A percentile compares a stretch with the other conserved stretches of the same genome.
phyloP scores from a whole-genome alignment of 2,113 vertebrate genomes.

The Archilochus colubris region DNA sequence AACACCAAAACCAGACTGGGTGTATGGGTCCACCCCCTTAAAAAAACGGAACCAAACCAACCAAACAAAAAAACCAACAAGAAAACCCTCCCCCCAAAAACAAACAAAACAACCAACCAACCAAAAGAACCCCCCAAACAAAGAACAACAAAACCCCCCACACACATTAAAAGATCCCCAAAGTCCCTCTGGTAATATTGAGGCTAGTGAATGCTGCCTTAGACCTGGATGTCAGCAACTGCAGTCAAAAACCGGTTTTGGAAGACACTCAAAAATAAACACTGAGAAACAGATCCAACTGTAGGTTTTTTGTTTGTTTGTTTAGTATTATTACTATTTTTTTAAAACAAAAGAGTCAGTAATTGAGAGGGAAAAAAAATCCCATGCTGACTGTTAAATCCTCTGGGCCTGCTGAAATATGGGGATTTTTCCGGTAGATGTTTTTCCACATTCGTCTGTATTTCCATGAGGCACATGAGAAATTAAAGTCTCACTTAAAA shows the following conservation, averaged over 20 bases:
- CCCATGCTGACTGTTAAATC: conserved; percentile 52
- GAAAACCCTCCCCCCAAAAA: no score
- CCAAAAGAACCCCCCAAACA: no score
- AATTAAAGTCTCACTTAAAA: conserved; percentile 23
- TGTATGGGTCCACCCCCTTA: background rate
- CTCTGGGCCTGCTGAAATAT: conserved; percentile 21
- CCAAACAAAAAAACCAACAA: no score
- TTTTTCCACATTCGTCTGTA: conserved; percentile 34
- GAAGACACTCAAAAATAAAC: conserved; percentile 41
- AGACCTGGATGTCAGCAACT: background rate
- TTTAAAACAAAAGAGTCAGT: conserved; percentile 10
- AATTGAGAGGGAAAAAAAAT: conserved; percentile 44
- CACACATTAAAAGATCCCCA: background rate
- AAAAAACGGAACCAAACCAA: background rate
- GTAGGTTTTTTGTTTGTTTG: conserved; percentile 18
- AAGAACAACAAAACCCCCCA: no score
- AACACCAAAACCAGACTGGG: background rate
- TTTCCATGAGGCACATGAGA: conserved; percentile 42
- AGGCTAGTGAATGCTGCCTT: background rate
- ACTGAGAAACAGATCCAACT: conserved; percentile 40
- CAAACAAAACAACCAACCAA: no score
- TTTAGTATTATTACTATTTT: conserved; percentile 12
- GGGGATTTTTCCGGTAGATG: conserved; percentile 49
- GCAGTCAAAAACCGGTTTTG: background rate
- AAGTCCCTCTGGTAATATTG: background rate